Conservation (phyloP, 2,888 invertebrate genomes). For the Protonemura montana region DNA sequence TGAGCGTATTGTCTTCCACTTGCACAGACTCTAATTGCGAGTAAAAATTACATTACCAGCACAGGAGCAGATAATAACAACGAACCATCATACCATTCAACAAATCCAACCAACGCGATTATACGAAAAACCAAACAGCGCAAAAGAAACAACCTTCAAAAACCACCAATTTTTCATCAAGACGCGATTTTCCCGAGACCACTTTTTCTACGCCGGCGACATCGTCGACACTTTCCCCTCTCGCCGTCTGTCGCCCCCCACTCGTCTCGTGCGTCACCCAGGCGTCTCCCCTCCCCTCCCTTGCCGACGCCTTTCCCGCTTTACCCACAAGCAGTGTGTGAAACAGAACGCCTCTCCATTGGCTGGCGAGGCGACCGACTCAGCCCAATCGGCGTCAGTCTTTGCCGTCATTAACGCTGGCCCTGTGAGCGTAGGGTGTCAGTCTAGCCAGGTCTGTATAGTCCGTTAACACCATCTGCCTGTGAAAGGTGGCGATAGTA, state of each 20-base stretch:
- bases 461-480: conserved; percentile 44
- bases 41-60: background rate
- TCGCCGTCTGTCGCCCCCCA: conserved; percentile 64
- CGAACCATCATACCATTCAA: background rate
- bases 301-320: conserved; percentile 65
- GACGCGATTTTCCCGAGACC: background rate
- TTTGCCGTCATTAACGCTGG: conserved; percentile 62
- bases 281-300: conserved; percentile 63
- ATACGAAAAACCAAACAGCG: background rate
- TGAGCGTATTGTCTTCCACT: background rate
- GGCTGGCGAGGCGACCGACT: conserved; percentile 49
- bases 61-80: too few relatives aligned
- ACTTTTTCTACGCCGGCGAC: background rate
- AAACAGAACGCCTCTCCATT: conserved; percentile 58
- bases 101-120: background rate
- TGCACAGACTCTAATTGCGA: background rate
- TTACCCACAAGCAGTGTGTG: conserved; percentile 56
- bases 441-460: conserved; percentile 44
- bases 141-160: background rate
- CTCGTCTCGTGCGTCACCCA: conserved; percentile 53
- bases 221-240: conserved; percentile 29
- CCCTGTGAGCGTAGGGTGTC: conserved; percentile 54
- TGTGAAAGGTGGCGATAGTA: conserved; percentile 44
- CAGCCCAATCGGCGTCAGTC: conserved; percentile 51
- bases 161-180: background rate